Evolutionary conservation across 2,113 vertebrate genomes (phyloP).

Genomic region (Gnathonemus longibarbis): DNA sequence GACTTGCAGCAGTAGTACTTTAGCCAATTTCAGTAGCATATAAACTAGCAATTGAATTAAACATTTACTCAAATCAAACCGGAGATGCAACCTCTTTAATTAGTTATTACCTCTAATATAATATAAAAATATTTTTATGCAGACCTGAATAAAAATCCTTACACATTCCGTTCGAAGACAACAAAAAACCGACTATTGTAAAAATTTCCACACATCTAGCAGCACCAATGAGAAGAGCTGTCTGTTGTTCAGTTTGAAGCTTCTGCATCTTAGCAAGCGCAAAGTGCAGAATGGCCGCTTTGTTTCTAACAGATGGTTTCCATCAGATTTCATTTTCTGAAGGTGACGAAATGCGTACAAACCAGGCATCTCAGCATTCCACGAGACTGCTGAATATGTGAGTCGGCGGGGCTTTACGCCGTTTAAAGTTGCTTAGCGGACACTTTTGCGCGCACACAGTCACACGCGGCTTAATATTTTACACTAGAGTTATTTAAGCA

Average conservation of each 20-base stretch:
- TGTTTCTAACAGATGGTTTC: constrained; percentile 10
- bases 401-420: not conserved
- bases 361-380: not conserved
- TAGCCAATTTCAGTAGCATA: not conserved
- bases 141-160: not conserved
- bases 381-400: not conserved
- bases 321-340: not conserved
- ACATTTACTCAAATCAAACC: not conserved
- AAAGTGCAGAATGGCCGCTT: not conserved
- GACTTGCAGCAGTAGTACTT: not conserved
- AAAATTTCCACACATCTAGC: not conserved
- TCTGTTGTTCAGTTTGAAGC: not conserved
- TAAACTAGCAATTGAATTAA: not conserved
- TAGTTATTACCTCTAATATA: not conserved
- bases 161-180: not conserved
- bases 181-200: not conserved
- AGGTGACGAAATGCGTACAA: not conserved
- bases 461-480: not conserved
- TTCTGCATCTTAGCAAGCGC: not conserved
- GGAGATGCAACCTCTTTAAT: not conserved
- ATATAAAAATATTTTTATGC: not conserved
- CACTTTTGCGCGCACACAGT: not conserved
- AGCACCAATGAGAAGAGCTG: not conserved
- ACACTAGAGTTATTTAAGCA: not conserved
- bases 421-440: not conserved